Base-by-base conservation (phyloP, 2,113 vertebrate species). In the Colinus virginianus region DNA sequence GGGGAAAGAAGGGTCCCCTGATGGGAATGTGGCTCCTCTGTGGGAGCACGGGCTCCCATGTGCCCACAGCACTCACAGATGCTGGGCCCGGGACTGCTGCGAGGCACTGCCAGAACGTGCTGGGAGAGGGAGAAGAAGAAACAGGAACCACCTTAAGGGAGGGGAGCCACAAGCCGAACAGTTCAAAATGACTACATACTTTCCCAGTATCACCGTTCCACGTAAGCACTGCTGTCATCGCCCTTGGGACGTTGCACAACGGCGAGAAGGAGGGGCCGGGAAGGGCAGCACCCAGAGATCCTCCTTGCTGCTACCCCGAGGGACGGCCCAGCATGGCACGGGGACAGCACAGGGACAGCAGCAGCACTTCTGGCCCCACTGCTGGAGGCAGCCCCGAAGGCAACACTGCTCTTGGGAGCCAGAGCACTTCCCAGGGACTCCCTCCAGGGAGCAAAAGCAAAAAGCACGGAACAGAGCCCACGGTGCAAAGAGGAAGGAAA, bases 211-310 rank as follows among this genome's bases (percentile, higher is more conserved):
- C 82, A 40, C 93, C 89, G 78, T 82, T 96, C 94, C 95, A 93
- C 93, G 87, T 91, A 96, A 95, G 95, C 94, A 45, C 61, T 80
- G 91, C 95, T 92, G 89, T 94, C 92, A 94, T 92, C 91, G 96
- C 96, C 95, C 94, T 85, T 93, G 94, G 96, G 96, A 94, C 79
- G 87, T 94, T 95, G 94, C 91, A 92, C 95, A 95, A 96, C 53
- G 15, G 92, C 36, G 7, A 87, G 80, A 96, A 88, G 96, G 94
- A 95, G 96, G 93, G 86, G 92, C 80, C 58, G 90, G 87, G 71
- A 93, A 71, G 84, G 78, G 28, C n/a, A 3, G 6, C 46, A 68
- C 80, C 80, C 71, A n/a, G 77, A 94, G 87, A 46, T 59, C 66
- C 75, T 84, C 82, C 15, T 4, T 55, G 77, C 84, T 84, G 87